Base-by-base conservation (phyloP, 2,797 vertebrate species). In the Oreonectes daqikongensis region DNA sequence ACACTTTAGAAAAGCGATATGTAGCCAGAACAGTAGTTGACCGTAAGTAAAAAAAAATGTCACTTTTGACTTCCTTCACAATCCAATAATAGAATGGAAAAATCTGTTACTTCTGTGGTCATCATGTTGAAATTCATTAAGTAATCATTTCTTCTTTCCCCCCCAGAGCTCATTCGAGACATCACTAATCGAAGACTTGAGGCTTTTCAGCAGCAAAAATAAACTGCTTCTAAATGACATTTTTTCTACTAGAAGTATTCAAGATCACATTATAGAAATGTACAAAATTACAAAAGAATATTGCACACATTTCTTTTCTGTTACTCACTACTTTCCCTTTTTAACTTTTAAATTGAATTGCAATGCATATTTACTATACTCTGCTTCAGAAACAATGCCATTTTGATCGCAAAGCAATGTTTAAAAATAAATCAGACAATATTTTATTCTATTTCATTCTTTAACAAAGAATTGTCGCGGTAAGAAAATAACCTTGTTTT, bases 1-100 rank as follows among this genome's bases (percentile, higher is more conserved):
- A 87, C 80, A 82, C 68, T 42, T 80, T 97, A 80, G 91, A 95
- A 35, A 89, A 85, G 86, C 92, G 86, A 81, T 63, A 88, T 75
- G 67, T 90, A 18, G 94, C 92, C 57, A 94, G 94, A 84, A 78
- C 83, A 24, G 66, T 97, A 67, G 87, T 96, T 72, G 96, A 99
- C 87, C 90, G 96, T 97, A 89, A 94, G 94, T 91, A 78, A 53
- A 42, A 4, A 53, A n/a, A n/a, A n/a, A n/a, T n/a, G n/a, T n/a
- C n/a, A n/a, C n/a, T n/a, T 20, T 53, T 15, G 9, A 42, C 53
- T 42, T 66, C 17, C 8, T 0, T 17, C 15, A 18, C 15, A 46
- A 18, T 20, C n/a, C 20, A 20, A 50, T 20, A 7, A 20, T 20
- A 50, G 18, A 50, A 50, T 10, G 63, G 7, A n/a, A 69, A n/a